Evolutionary conservation across 2,113 vertebrate genomes (phyloP).

Genomic region (Daboia siamensis): DNA sequence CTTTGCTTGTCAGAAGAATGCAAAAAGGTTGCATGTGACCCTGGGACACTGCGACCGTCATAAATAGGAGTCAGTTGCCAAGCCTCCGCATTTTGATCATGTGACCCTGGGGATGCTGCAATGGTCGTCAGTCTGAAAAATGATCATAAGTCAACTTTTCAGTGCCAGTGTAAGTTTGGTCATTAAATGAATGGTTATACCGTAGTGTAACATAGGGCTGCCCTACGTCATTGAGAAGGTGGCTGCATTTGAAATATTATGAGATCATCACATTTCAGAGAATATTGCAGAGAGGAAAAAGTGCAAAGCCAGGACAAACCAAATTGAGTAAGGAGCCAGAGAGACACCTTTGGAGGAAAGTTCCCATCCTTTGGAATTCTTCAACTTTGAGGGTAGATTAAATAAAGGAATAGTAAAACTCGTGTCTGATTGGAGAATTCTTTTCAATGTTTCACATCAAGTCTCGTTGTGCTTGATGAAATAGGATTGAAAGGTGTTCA

Average conservation of each 20-base stretch:
- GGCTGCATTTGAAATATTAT: not conserved
- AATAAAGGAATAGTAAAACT: not conserved
- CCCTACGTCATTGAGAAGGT: not conserved
- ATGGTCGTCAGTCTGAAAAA: not conserved
- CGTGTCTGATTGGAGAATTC: not conserved
- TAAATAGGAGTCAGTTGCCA: not conserved
- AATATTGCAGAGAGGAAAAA: not conserved
- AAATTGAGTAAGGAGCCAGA: not conserved
- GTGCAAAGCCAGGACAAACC: not conserved
- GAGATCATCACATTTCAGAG: not conserved
- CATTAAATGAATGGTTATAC: not conserved
- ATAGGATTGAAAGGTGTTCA: not conserved
- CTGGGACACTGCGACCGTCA: fast-evolving
- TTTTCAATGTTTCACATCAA: not conserved
- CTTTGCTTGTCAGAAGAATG: not conserved
- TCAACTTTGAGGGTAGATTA: not conserved
- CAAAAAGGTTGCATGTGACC: not conserved
- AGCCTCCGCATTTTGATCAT: not conserved
- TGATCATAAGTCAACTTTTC: not conserved
- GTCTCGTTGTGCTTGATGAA: not conserved
- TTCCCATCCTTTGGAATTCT: not conserved
- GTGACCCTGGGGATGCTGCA: not conserved
- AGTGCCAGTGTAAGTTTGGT: not conserved
- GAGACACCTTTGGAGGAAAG: not conserved
- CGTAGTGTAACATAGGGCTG: not conserved